Conservation (phyloP, 2,797 vertebrate genomes). For the Pogoniulus pusillus region DNA sequence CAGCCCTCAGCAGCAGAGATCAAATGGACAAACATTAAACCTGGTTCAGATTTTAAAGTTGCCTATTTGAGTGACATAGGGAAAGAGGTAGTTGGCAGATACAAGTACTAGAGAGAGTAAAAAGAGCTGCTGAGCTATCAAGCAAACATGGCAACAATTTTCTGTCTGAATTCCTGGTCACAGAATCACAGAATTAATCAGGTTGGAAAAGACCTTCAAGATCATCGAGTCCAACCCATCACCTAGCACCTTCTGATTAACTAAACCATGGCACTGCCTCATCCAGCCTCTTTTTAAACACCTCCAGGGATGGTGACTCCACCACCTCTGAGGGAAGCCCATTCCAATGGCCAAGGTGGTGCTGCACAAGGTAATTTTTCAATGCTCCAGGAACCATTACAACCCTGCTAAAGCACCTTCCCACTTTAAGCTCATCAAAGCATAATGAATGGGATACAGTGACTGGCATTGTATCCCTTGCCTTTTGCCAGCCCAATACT, state of each 20-base stretch:
- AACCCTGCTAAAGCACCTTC: background rate
- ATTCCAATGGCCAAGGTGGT: too few relatives aligned
- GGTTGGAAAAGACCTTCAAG: too few relatives aligned
- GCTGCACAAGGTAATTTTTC: background rate
- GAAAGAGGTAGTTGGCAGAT: constrained; percentile 60
- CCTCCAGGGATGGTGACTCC: too few relatives aligned
- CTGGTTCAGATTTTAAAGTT: constrained; percentile 76
- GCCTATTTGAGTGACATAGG: constrained; percentile 80
- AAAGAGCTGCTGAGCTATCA: background rate
- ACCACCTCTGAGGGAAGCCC: too few relatives aligned
- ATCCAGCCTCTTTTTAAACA: too few relatives aligned
- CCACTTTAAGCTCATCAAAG: background rate
- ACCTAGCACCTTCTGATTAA: too few relatives aligned
- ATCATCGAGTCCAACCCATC: too few relatives aligned
- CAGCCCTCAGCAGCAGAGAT: constrained; percentile 81
- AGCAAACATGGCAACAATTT: background rate
- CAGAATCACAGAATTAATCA: too few relatives aligned
- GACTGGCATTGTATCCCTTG: background rate
- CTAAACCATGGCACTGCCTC: too few relatives aligned
- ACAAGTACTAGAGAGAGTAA: background rate
- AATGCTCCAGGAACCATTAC: background rate
- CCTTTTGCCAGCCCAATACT: background rate
- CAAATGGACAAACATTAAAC: constrained; percentile 84
- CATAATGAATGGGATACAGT: background rate
- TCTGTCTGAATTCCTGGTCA: background rate